Evolutionary conservation across 2,797 vertebrate species (phyloP).

Genomic region (Phalloptychus januarius): DNA sequence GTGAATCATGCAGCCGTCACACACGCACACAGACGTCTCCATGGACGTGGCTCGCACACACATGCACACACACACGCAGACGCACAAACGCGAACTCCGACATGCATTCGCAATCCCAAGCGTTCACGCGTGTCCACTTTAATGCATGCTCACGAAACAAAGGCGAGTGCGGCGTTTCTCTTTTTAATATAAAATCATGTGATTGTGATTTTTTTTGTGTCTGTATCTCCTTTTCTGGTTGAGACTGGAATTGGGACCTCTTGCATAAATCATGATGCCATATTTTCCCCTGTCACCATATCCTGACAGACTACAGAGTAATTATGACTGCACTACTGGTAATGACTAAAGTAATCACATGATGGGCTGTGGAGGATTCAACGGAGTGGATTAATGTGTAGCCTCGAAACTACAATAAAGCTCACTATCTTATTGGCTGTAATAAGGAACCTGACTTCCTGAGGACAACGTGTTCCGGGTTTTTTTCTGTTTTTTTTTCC

Average conservation of each 20-base stretch:
- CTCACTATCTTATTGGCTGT: conserved; percentile 64
- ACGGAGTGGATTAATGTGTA: conserved; percentile 78
- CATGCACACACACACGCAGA: conserved; percentile 49
- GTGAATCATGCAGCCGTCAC: conserved; percentile 76
- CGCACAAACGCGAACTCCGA: conserved; percentile 36
- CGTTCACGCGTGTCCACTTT: conserved; percentile 12
- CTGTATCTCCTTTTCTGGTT: background rate
- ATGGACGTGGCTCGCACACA: conserved; percentile 59
- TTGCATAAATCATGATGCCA: conserved; percentile 2
- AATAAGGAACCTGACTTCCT: conserved; percentile 64
- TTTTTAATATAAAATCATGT: conserved; percentile 34
- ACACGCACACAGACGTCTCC: conserved; percentile 60
- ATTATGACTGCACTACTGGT: conserved; percentile 70
- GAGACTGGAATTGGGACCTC: background rate
- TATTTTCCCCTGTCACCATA: conserved; percentile 37
- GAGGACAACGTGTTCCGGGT: conserved; percentile 60
- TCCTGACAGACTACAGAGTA: conserved; percentile 50
- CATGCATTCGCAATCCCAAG: conserved; percentile 41
- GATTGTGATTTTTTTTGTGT: conserved; percentile 18
- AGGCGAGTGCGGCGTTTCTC: background rate
- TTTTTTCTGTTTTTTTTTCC: too few species aligned
- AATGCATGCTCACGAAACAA: conserved; percentile 14
- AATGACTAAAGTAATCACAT: conserved; percentile 77
- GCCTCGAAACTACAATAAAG: conserved; percentile 72
- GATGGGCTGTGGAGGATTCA: conserved; percentile 53